Base-by-base conservation (phyloP, 2,797 vertebrate species). In the Artibeus jamaicensis region DNA sequence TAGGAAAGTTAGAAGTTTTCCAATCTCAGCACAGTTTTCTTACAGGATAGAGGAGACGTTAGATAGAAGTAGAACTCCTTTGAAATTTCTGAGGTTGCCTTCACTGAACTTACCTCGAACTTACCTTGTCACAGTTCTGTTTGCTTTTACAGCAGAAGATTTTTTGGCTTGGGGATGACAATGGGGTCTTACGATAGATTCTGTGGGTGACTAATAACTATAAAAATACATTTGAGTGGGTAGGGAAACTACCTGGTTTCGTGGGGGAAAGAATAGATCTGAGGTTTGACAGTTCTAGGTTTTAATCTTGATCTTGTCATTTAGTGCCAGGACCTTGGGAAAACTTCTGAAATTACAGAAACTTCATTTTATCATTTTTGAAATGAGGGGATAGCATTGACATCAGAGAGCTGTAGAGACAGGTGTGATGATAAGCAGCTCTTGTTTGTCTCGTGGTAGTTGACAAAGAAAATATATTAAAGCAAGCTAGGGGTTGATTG, bases 1-100 rank as follows among this genome's bases (percentile, higher is more conserved):
- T 50, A 82, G 68, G 79, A 57, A 84, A 81, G 74, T 59, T 57
- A 73, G 74, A 94, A 88, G 89, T 65, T 86, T 91, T 67, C 86
- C 65, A 67, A 79, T n/a, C 82, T 97, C 71, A 57, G 67, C 37
- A 39, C 26, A 37, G 19, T 34, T 86, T 88, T 81, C 50, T 50
- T 65, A n/a, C 11, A 34, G 6, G 34, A n/a, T 53, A 6, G 39
- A n/a, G 68, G 46, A 24, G n/a, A 24, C 7, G 1, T 53, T 44
- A 39, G 46, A 24, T 83, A 37, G 73, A 82, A 24, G 22, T n/a
- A 8, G 15, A 78, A 46, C 10, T 6, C n/a, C 18, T 29, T 76
- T 42, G 70, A 67, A 67, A 70, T 90, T 46, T 84, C 55, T 71
- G 32, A 68, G 26, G 22, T 34, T n/a, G 26, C n/a, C 24, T 24